These are phyloP conservation scores for Drosophila novamexicana DNA, from an alignment of 1,140 invertebrate species.

Conservation along the genomic window DNA sequence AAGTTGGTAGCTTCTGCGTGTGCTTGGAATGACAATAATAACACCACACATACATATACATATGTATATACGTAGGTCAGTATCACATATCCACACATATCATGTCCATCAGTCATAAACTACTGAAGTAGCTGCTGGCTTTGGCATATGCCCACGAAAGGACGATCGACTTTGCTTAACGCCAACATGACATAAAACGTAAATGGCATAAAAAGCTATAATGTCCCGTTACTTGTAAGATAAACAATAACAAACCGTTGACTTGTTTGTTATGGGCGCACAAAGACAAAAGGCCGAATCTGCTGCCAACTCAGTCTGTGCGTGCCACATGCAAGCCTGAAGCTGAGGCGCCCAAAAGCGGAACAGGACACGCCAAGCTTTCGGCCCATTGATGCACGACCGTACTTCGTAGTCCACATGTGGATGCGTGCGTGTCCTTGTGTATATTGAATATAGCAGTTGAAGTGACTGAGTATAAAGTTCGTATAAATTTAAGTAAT, in stretches of 20 bases:
- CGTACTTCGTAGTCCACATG: conserved; percentile 23
- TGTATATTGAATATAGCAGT: background rate
- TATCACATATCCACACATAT: conserved; percentile 61
- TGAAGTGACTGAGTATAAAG: conserved; percentile 11
- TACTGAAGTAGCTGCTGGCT: conserved; percentile 43
- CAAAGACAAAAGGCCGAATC: conserved; percentile 44
- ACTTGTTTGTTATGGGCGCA: conserved; percentile 49
- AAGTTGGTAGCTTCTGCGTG: conserved; percentile 48
- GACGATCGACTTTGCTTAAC: conserved; percentile 51
- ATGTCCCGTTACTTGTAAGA: conserved; percentile 70
- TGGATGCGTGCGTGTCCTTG: conserved; percentile 18
- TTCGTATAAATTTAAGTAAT: background rate
- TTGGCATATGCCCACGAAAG: conserved; percentile 33
- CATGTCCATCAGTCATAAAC: conserved; percentile 77
- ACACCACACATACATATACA: background rate
- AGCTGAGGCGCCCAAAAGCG: background rate
- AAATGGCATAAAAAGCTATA: conserved; percentile 80
- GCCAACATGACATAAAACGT: conserved; percentile 70
- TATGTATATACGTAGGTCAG: conserved; percentile 13
- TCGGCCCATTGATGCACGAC: conserved; percentile 50
- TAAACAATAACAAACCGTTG: conserved; percentile 71
- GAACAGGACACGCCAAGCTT: conserved; percentile 41
- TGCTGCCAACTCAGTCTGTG: conserved; percentile 37
- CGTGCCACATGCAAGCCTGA: conserved; percentile 64
- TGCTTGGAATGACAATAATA: conserved; percentile 53